Evolutionary conservation across 2,113 vertebrate species (phyloP).

Genomic region (Hylia prasina): DNA sequence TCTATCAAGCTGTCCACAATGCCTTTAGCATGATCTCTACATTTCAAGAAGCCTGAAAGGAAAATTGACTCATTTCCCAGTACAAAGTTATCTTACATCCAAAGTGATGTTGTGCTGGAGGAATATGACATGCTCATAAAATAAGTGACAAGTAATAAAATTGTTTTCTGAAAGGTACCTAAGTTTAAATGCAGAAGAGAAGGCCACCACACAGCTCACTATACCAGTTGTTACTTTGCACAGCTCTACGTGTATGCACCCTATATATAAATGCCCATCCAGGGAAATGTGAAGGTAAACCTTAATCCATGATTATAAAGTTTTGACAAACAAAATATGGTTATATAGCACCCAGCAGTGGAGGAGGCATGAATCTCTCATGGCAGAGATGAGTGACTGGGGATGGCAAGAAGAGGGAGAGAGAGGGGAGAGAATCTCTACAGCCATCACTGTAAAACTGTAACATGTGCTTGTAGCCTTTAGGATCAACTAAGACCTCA

Average conservation of each 20-base stretch:
- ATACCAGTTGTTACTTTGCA: not conserved
- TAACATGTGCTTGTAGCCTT: not conserved
- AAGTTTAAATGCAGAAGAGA: not conserved
- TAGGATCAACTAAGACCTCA: not conserved
- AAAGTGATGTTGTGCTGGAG: not conserved
- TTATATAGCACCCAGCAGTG: not conserved
- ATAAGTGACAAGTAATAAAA: not conserved
- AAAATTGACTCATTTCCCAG: not conserved
- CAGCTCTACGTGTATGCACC: not conserved
- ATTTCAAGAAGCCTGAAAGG: not conserved
- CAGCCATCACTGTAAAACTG: not conserved
- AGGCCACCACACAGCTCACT: not conserved
- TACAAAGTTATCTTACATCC: not conserved
- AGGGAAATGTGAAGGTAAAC: not conserved
- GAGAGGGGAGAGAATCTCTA: not conserved
- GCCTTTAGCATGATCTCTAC: not conserved
- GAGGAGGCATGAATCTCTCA: not conserved
- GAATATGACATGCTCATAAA: not conserved
- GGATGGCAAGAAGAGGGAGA: not conserved
- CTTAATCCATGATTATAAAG: not conserved
- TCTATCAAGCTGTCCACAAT: not conserved
- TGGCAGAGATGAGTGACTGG: not conserved
- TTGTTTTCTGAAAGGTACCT: not conserved
- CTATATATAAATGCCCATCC: not conserved
- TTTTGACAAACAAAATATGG: not conserved